Percentiles rank a stretch among this genome's conserved stretches.
These are phyloP conservation scores for Staurois parvus DNA, from an alignment of 2,797 vertebrate species.

Conservation along the genomic window DNA sequence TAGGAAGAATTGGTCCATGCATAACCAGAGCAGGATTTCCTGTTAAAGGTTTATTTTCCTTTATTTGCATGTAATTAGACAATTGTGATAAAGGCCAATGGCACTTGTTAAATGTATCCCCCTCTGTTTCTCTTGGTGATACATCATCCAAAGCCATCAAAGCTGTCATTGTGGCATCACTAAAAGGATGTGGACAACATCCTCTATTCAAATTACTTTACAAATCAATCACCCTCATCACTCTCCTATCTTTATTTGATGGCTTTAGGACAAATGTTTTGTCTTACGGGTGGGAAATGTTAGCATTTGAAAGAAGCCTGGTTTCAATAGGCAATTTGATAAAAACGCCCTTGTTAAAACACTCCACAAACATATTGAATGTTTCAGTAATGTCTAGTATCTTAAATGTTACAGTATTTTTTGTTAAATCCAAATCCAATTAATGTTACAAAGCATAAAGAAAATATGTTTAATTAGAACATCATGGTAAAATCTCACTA, in stretches of 20 bases:
- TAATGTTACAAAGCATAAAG: conserved; percentile 48
- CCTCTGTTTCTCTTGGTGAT: conserved; percentile 63
- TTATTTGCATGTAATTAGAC: conserved; percentile 61
- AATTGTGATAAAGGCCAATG: conserved; percentile 62
- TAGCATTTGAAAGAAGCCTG: conserved; percentile 63
- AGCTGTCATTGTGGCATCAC: conserved; percentile 66
- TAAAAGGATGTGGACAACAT: conserved; percentile 66
- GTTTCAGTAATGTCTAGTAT: conserved; percentile 31
- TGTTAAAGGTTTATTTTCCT: conserved; percentile 49
- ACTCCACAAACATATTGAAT: conserved; percentile 39
- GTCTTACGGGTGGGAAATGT: conserved; percentile 65
- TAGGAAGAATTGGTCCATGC: not conserved
- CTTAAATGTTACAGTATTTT: conserved; percentile 18
- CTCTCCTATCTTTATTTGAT: conserved; percentile 64
- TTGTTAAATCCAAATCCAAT: conserved; percentile 50
- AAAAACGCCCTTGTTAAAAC: conserved; percentile 64
- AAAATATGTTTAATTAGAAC: conserved; percentile 45
- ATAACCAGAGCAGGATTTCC: not conserved
- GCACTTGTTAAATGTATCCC: conserved; percentile 73
- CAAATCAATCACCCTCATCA: conserved; percentile 70
- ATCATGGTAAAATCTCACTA: conserved; percentile 43
- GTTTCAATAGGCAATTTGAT: conserved; percentile 52
- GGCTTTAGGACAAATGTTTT: conserved; percentile 68
- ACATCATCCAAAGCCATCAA: conserved; percentile 66
- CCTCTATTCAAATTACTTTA: conserved; percentile 70